A percentile compares a stretch with the other conserved stretches of the same genome.
phyloP scores from a whole-genome alignment of 1,140 invertebrate species.

The Drosophila tristis region DNA sequence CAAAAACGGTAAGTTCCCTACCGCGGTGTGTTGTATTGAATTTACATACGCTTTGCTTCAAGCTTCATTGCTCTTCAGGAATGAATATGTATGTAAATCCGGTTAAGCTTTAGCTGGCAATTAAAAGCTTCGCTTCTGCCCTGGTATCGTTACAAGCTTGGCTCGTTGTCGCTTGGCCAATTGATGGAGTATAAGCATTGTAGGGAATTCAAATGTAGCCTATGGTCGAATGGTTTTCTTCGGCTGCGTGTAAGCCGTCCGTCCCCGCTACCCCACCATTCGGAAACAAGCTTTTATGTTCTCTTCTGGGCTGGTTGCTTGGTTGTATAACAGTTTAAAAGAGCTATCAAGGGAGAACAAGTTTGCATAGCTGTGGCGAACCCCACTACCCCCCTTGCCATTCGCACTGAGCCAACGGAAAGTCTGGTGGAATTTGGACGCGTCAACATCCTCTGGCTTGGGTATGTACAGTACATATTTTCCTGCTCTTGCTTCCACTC shows the following conservation, averaged over 20 bases:
- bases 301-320: background rate
- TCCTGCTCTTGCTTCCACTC: too few species aligned
- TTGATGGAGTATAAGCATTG: background rate
- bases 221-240: background rate
- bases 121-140: too few species aligned
- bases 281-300: background rate
- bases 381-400: background rate
- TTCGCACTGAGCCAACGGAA: background rate
- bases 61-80: background rate
- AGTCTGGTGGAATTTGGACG: slow-evolving; percentile 33
- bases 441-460: slow-evolving; percentile 29
- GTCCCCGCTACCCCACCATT: background rate
- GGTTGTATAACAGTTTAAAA: slow-evolving; percentile 46
- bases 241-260: slow-evolving; percentile 18
- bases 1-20: slow-evolving; percentile 35
- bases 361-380: slow-evolving; percentile 30
- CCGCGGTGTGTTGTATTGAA: background rate
- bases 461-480: too few species aligned
- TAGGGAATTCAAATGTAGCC: slow-evolving; percentile 1
- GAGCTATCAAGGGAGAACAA: slow-evolving; percentile 26
- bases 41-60: background rate
- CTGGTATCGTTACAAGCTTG: too few species aligned
- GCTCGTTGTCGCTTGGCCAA: too few species aligned
- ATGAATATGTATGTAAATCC: background rate
- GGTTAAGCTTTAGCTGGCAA: too few species aligned